Evolutionary conservation across 2,888 invertebrate species (phyloP), one percentile per base, ranked within the genome.

Genomic region (Cephus sareptanus): DNA sequence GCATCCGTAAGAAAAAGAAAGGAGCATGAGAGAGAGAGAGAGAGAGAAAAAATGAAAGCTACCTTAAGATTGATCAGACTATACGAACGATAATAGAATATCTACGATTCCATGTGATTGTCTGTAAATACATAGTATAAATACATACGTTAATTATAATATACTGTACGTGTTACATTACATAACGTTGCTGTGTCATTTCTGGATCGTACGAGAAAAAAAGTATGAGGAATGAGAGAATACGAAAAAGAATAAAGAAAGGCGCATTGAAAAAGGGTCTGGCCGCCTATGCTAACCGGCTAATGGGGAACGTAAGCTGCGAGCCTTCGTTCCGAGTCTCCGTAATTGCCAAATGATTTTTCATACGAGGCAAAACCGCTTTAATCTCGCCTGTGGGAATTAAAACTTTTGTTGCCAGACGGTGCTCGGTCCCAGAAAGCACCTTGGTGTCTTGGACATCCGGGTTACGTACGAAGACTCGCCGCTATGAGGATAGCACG

Each of bases 31-130:
- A 33, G 33, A 33, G 33, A 33, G 4, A 33, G 33, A 33, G 33
- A 33, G 33, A 33, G 33, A 33, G 33, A 33, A 9, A 34, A 34
- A 34, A 34, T 35, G 35, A 35, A 35, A 12, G 40, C 23, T 56
- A 40, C 40, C 37, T 40, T 40, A 56, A 56, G 40, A 56, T 71
- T 31, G 84, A 84, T 84, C 82, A 86, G 86, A 88, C 85, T 87
- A 89, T 87, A 89, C 87, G 89, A 90, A 87, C 85, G 89, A 90
- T 89, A 88, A 88, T 89, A 89, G 81, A 86, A 88, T 89, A 89
- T 89, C 89, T 89, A 89, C 89, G 89, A 91, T 90, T 91, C 40
- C 89, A 90, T 91, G 91, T 91, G 91, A 91, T 91, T 91, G 88
- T 89, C 89, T 89, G 91, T 91, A 91, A 90, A 91, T 91, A 91